Conservation (phyloP, 1,140 invertebrate species). For the Piezodorus guildinii region DNA sequence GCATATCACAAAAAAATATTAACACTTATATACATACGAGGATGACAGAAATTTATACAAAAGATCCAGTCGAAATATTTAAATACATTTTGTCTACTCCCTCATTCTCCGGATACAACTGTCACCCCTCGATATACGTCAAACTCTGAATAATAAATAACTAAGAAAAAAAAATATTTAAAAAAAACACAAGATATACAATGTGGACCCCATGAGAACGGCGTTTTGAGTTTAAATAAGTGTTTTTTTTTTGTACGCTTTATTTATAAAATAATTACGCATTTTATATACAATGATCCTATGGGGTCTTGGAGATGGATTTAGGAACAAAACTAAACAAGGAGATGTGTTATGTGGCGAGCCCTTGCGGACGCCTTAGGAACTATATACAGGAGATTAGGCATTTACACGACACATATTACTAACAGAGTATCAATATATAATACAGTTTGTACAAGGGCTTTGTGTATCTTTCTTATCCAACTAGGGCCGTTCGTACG, state of each 20-base stretch:
- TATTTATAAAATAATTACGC: neutral
- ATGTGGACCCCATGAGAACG: constrained; percentile 1
- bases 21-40: constrained; percentile 6
- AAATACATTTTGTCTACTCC: neutral
- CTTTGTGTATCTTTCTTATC: neutral
- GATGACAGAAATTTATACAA: neutral
- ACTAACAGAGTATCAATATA: constrained; percentile 4
- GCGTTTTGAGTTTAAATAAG: neutral
- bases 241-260: too few species aligned
- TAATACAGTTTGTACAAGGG: constrained; percentile 12
- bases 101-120: neutral
- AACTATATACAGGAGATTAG: constrained; percentile 13
- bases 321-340: constrained; percentile 7
- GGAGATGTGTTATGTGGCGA: neutral
- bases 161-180: neutral
- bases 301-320: neutral
- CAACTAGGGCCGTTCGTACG: neutral
- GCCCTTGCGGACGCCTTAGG: neutral
- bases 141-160: constrained; percentile 11
- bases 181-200: constrained; percentile 11
- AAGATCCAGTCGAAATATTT: neutral
- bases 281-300: neutral
- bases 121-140: neutral
- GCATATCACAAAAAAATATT: constrained; percentile 15
- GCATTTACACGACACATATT: constrained; percentile 3